These are phyloP conservation scores for Lacanobia oleracea DNA, from an alignment of 2,888 invertebrate species.

Conservation along the genomic window DNA sequence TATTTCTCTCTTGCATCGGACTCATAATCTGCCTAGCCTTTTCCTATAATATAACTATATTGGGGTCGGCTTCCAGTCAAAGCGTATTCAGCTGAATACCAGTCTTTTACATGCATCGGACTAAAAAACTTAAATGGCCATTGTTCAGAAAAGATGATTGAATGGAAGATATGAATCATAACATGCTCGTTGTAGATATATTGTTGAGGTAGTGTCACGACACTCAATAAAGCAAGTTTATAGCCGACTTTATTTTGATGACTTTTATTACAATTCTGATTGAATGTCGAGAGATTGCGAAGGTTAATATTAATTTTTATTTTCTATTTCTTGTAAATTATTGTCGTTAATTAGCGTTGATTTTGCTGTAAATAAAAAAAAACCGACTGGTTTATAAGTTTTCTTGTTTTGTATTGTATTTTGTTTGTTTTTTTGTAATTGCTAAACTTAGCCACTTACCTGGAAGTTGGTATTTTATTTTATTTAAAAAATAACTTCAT, in stretches of 20 bases:
- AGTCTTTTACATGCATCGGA: too few species aligned
- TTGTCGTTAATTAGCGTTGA: not conserved
- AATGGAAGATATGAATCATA: conserved; percentile 1
- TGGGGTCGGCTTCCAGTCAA: too few species aligned
- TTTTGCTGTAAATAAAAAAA: conserved; percentile 4
- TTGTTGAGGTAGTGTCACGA: conserved; percentile 4
- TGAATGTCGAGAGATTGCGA: conserved; percentile 28
- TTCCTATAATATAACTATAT: too few species aligned
- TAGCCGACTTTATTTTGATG: conserved; percentile 22
- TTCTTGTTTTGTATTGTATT: not conserved
- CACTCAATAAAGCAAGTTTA: conserved; percentile 27
- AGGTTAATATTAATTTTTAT: conserved; percentile 31
- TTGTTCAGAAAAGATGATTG: not conserved
- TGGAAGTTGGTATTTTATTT: not conserved
- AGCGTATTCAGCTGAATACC: too few species aligned
- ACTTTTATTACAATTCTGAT: conserved; percentile 39
- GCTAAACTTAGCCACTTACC: not conserved
- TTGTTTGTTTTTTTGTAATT: not conserved
- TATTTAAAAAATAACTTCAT: too few species aligned
- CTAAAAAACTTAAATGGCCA: not conserved
- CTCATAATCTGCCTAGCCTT: too few species aligned
- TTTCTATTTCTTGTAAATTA: conserved; percentile 21
- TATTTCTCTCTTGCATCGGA: not conserved
- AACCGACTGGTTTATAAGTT: not conserved
- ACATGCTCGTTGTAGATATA: not conserved